phyloP scores from a whole-genome alignment of 2,797 vertebrate genomes.

The Sebastes hopkinsi region DNA sequence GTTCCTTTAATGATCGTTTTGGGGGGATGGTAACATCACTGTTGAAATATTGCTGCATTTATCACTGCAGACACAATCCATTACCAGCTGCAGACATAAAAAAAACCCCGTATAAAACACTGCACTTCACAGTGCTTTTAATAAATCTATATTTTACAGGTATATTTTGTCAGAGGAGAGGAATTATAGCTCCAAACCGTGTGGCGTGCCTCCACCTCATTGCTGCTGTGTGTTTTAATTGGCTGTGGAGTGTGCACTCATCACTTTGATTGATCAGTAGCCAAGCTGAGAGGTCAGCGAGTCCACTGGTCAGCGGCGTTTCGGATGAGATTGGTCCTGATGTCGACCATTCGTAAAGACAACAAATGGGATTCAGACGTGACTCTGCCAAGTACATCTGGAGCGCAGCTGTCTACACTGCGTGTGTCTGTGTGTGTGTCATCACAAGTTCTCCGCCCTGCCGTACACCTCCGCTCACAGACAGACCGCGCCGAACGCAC shows the following conservation, averaged over 20 bases:
- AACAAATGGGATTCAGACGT: constrained; percentile 76
- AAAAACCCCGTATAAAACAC: not conserved
- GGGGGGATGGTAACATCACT: not conserved
- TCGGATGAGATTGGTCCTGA: constrained; percentile 42
- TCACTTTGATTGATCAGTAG: constrained; percentile 56
- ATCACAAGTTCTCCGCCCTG: constrained; percentile 59
- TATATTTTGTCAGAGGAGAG: not conserved
- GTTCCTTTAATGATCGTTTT: constrained; percentile 4
- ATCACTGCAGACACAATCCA: not conserved
- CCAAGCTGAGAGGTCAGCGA: constrained; percentile 37
- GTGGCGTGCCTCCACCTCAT: not conserved
- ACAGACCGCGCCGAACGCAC: not conserved
- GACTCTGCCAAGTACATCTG: constrained; percentile 72
- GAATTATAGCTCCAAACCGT: not conserved
- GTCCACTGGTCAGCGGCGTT: constrained; percentile 52
- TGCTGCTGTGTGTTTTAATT: constrained; percentile 1
- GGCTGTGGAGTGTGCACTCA: not conserved
- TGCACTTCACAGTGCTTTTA: not conserved
- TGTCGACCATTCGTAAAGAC: constrained; percentile 69
- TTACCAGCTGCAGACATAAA: not conserved
- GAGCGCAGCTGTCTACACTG: constrained; percentile 70
- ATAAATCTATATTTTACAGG: constrained; percentile 12
- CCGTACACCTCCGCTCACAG: constrained; percentile 38
- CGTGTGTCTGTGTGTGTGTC: constrained; percentile 55
- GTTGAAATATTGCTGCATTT: constrained; percentile 24